Evolutionary conservation across 2,113 vertebrate species (phyloP).

Genomic region (Labeo rohita): DNA sequence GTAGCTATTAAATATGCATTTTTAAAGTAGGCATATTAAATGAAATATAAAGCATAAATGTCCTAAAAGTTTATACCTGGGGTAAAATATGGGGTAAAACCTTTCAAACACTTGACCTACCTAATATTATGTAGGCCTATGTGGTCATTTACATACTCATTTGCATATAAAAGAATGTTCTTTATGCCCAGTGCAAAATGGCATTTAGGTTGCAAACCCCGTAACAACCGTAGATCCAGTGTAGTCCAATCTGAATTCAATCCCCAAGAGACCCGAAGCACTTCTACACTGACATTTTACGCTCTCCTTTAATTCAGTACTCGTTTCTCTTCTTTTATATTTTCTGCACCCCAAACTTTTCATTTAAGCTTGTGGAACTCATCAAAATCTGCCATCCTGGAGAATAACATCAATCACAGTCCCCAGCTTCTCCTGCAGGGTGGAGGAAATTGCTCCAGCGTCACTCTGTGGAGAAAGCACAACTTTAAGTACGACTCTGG

Average conservation of each 20-base stretch:
- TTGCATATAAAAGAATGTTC: constrained; percentile 41
- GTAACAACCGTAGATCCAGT: constrained; percentile 32
- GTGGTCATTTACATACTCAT: constrained; percentile 43
- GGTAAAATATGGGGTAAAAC: constrained; percentile 32
- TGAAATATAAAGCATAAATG: constrained; percentile 10
- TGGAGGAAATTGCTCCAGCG: constrained; percentile 50
- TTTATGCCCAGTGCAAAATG: constrained; percentile 24
- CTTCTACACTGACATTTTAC: constrained; percentile 26
- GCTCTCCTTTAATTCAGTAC: not conserved
- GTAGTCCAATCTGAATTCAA: constrained; percentile 20
- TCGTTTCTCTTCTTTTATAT: constrained; percentile 9
- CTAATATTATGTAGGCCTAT: constrained; percentile 18
- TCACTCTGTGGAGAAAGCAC: constrained; percentile 36
- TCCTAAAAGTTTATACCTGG: not conserved
- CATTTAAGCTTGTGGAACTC: constrained; percentile 49
- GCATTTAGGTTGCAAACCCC: not conserved
- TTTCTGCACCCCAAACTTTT: constrained; percentile 35
- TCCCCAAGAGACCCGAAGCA: constrained; percentile 32
- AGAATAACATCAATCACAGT: constrained; percentile 58
- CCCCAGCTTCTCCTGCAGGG: constrained; percentile 41
- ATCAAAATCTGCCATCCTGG: constrained; percentile 49
- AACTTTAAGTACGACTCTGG: constrained; percentile 45
- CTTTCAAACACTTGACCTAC: constrained; percentile 28
- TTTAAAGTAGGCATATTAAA: constrained; percentile 8
- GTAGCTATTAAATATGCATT: constrained; percentile 11